Evolutionary conservation across 2,888 invertebrate genomes (phyloP).

Genomic region (Rapana venosa): DNA sequence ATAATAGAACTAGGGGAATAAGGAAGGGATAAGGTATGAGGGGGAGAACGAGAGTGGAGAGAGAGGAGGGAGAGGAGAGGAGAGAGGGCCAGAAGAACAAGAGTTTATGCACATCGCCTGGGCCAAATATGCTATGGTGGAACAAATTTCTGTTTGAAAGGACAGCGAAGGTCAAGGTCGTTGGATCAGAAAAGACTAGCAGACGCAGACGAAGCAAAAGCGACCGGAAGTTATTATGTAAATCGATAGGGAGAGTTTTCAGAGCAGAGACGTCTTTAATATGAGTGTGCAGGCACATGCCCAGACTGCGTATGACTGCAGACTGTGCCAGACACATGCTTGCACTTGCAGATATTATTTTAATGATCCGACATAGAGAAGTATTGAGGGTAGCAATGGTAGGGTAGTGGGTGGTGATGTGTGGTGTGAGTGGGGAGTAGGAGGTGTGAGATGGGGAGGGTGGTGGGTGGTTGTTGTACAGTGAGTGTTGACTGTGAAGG

Average conservation of each 20-base stretch:
- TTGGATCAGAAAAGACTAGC: background rate
- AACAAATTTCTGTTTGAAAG: background rate
- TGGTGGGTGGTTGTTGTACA: background rate
- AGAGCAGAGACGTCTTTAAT: background rate
- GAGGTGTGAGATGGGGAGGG: background rate
- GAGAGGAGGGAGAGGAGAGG: background rate
- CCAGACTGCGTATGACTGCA: no score
- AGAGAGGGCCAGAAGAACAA: background rate
- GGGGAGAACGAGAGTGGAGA: background rate
- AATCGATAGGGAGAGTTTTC: background rate
- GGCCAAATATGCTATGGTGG: no score
- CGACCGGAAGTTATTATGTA: background rate
- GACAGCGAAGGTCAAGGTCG: background rate
- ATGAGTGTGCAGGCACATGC: no score
- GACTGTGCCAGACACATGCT: no score
- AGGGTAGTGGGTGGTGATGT: no score
- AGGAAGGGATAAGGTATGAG: background rate
- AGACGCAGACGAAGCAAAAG: background rate
- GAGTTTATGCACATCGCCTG: no score
- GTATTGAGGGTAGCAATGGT: no score
- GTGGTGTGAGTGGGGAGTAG: background rate
- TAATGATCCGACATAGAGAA: no score
- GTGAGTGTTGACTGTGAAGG: no score
- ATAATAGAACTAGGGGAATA: no score
- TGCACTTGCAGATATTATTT: no score